These are phyloP conservation scores for Saguinus midas DNA, from an alignment of 2,113 vertebrate species.

Conservation along the genomic window DNA sequence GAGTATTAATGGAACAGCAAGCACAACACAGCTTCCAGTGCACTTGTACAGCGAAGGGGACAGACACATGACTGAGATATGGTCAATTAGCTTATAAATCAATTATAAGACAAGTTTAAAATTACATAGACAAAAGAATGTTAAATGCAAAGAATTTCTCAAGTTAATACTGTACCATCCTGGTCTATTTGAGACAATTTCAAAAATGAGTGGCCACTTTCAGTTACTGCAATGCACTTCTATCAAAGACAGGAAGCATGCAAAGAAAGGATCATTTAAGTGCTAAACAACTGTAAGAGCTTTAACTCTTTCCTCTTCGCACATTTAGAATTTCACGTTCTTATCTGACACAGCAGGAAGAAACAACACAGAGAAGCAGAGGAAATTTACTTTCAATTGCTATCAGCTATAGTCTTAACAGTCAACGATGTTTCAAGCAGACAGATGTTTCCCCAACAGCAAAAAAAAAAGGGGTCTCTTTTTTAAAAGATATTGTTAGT, in stretches of 20 bases:
- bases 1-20: no score
- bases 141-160: not conserved
- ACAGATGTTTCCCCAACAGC: not conserved
- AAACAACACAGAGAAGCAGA: not conserved
- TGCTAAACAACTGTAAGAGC: not conserved
- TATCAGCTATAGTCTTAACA: not conserved
- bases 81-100: not conserved
- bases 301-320: not conserved
- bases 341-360: not conserved
- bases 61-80: not conserved
- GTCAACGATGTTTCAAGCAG: not conserved
- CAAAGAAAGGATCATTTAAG: not conserved
- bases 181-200: not conserved
- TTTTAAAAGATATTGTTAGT: not conserved
- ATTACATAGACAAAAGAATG: not conserved
- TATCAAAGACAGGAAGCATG: not conserved
- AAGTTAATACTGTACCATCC: not conserved
- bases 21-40: not conserved
- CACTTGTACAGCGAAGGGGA: not conserved
- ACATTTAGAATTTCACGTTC: not conserved
- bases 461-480: not conserved
- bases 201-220: slow-evolving; percentile 15
- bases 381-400: not conserved
- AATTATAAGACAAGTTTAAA: not conserved
- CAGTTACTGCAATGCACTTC: not conserved